These are phyloP conservation scores for Drosophila nannoptera DNA, from an alignment of 1,140 invertebrate species.

Conservation along the genomic window DNA sequence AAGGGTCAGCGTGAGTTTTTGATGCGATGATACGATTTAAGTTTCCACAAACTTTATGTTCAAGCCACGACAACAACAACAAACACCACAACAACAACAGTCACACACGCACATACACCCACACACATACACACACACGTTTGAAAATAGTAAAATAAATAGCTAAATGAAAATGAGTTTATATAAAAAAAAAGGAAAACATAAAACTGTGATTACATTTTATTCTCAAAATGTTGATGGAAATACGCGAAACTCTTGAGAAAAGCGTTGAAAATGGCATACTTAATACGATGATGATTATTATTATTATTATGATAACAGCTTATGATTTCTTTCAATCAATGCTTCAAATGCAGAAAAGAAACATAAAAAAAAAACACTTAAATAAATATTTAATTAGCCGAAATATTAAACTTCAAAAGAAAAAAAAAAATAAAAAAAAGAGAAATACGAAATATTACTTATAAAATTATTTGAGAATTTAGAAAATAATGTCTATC, in stretches of 20 bases:
- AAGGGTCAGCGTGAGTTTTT: constrained; percentile 61
- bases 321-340: constrained; percentile 55
- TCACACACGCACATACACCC: constrained; percentile 41
- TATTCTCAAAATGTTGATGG: constrained; percentile 66
- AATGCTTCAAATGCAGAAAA: constrained; percentile 18
- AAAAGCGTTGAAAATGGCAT: constrained; percentile 34
- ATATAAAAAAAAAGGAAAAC: constrained; percentile 76
- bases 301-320: constrained; percentile 48
- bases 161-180: constrained; percentile 77
- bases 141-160: constrained; percentile 72
- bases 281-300: constrained; percentile 39
- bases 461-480: constrained; percentile 43
- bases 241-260: constrained; percentile 61
- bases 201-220: constrained; percentile 78
- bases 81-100: constrained; percentile 33
- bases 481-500: constrained; percentile 37
- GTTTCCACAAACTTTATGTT: neutral
- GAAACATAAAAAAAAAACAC: constrained; percentile 35
- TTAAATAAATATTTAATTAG: constrained; percentile 77
- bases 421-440: constrained; percentile 31
- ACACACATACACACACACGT: constrained; percentile 29
- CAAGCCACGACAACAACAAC: constrained; percentile 42
- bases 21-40: constrained; percentile 47
- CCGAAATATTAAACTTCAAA: constrained; percentile 77
- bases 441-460: constrained; percentile 54